Conservation (phyloP, 2,888 invertebrate genomes). For the Unio pictorum region DNA sequence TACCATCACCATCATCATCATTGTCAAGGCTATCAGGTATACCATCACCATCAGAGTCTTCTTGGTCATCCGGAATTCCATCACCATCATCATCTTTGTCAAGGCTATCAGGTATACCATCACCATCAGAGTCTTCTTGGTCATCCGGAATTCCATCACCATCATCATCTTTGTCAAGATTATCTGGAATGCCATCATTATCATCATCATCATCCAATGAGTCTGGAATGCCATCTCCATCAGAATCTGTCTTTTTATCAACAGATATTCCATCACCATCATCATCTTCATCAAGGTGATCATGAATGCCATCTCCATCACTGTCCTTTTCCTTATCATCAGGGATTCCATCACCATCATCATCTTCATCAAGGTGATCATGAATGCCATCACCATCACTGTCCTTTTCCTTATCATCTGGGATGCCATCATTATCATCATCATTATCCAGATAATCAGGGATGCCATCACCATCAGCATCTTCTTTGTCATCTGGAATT, state of each 20-base stretch:
- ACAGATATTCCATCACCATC: slow-evolving; percentile 60
- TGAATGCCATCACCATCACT: slow-evolving; percentile 66
- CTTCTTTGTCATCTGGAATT: slow-evolving; percentile 54
- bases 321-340: slow-evolving; percentile 56
- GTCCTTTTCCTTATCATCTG: slow-evolving; percentile 59
- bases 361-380: slow-evolving; percentile 55
- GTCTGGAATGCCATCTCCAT: slow-evolving; percentile 61
- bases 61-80: slow-evolving; percentile 58
- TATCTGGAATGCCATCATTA: slow-evolving; percentile 52
- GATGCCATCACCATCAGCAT: slow-evolving; percentile 54
- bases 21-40: slow-evolving; percentile 49
- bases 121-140: slow-evolving; percentile 59
- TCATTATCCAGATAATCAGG: slow-evolving; percentile 50
- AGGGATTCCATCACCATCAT: slow-evolving; percentile 60
- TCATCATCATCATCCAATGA: slow-evolving; percentile 42
- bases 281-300: neutral
- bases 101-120: slow-evolving; percentile 62
- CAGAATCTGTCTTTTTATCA: slow-evolving; percentile 52
- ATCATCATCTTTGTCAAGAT: slow-evolving; percentile 51
- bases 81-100: slow-evolving; percentile 63
- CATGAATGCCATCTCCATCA: slow-evolving; percentile 39
- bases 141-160: slow-evolving; percentile 65
- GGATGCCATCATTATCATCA: slow-evolving; percentile 65
- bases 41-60: slow-evolving; percentile 53
- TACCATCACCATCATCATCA: slow-evolving; percentile 65